Evolutionary conservation across 2,797 vertebrate genomes (phyloP), one percentile per base, ranked within the genome.

Genomic region (Notamacropus eugenii): DNA sequence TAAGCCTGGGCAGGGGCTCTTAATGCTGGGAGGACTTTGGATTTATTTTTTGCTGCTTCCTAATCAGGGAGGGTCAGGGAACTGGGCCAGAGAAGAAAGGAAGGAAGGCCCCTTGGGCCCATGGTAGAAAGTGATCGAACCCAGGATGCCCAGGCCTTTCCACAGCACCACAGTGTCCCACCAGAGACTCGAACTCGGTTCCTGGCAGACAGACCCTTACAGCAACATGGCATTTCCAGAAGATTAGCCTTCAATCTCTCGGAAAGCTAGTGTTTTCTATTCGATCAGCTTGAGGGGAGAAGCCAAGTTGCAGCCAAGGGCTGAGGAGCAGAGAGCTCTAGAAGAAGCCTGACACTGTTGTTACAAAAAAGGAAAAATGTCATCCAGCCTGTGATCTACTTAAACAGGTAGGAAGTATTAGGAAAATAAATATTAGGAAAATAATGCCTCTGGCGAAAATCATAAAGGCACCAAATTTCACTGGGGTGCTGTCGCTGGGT

Each of bases 381-480:
- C 19, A 96, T 92, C 55, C 91, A 97, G 59, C 54, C 74, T 50
- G 82, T 97, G 98, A 97, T 93, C 97, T 97, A 98, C 97, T 98
- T 98, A 98, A 93, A 94, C 4, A 50, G 50, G 4, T 50, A 50
- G 50, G 50, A 50, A 50, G 50, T 50, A 50, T 50, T 50, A 50
- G 50, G 50, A 50, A 50, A 50, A 50, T 50, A 50, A 50, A 50
- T 50, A 50, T 98, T 96, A 95, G 91, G 90, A 62, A 98, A 98
- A 94, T 97, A 98, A 0, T 96, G 93, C 96, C 28, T 34, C 28
- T 56, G n/a, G n/a, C 90, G 94, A 97, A 91, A 96, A 96, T 34
- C 91, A 67, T 55, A 59, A 19, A 96, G 55, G 95, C 97, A 94
- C 97, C 97, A 96, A 98, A 98, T 92, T 97, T 98, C 96, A 94